Evolutionary conservation across 2,113 vertebrate species (phyloP).

Genomic region (Archilochus colubris): DNA sequence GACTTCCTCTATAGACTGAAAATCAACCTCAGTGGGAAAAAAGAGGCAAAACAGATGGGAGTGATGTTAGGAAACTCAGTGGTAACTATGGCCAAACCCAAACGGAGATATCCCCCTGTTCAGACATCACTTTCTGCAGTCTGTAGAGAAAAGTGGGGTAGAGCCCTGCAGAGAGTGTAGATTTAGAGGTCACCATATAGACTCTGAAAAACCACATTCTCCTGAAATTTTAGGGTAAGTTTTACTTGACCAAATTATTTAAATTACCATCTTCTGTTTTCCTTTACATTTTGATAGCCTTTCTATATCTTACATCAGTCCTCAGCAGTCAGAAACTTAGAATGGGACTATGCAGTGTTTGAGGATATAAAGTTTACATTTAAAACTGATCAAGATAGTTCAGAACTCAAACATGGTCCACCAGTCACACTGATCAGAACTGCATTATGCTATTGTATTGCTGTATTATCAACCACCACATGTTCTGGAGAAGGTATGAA

Average conservation of each 20-base stretch:
- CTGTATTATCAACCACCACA: not conserved
- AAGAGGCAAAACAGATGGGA: not conserved
- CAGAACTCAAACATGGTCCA: not conserved
- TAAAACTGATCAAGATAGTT: not conserved
- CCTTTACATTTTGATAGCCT: not conserved
- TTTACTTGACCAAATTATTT: not conserved
- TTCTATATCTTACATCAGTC: not conserved
- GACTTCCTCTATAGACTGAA: not conserved
- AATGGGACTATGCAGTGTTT: not conserved
- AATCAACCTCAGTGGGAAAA: not conserved
- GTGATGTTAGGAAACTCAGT: not conserved
- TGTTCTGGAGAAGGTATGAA: not conserved
- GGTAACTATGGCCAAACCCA: not conserved
- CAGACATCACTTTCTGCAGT: not conserved
- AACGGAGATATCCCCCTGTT: not conserved
- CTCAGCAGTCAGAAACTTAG: not conserved
- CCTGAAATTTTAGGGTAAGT: not conserved
- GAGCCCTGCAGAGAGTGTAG: not conserved
- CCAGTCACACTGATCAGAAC: not conserved
- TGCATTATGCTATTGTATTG: not conserved
- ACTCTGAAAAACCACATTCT: not conserved
- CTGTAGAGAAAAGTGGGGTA: not conserved
- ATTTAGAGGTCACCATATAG: not conserved
- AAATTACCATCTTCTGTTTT: not conserved
- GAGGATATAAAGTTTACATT: not conserved